Percentiles rank a stretch among this genome's conserved stretches.
Evolutionary conservation across 2,113 vertebrate genomes (phyloP).

Genomic region (Myotis yumanensis): DNA sequence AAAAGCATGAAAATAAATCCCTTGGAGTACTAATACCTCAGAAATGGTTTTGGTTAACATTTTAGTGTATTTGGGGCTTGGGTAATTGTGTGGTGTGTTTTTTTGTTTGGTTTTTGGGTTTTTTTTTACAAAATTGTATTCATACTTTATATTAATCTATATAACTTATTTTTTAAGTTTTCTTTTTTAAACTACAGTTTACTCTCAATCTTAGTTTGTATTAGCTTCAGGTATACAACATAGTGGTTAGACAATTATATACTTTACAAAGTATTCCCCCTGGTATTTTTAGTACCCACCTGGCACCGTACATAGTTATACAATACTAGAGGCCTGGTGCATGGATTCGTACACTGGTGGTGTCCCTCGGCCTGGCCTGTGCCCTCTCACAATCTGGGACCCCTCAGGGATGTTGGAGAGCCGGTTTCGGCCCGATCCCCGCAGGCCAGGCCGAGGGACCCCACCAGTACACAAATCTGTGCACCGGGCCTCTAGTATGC

Average conservation of each 20-base stretch:
- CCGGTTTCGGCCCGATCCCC: no score
- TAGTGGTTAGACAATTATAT: not conserved
- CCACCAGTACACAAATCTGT: no score
- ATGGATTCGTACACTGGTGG: no score
- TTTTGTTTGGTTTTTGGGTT: not conserved
- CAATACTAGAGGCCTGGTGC: no score
- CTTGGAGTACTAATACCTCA: not conserved
- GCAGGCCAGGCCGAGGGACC: no score
- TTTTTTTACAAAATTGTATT: not conserved
- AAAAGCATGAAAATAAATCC: slow-evolving; percentile 25
- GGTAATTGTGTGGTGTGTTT: not conserved
- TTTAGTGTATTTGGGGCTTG: not conserved
- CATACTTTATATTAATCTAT: not conserved
- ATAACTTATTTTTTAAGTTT: not conserved
- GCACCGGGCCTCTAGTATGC: no score
- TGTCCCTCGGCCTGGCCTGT: no score
- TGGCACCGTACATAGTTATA: not conserved
- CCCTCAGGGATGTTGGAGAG: no score
- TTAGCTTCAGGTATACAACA: not conserved
- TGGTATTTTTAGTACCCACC: not conserved
- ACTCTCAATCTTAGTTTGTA: not conserved
- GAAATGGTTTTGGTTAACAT: slow-evolving; percentile 2
- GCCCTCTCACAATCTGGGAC: no score
- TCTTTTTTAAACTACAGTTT: not conserved
- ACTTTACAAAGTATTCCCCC: not conserved